These are phyloP conservation scores for Achlya flavicornis DNA, from an alignment of 2,888 invertebrate genomes.

Conservation along the genomic window DNA sequence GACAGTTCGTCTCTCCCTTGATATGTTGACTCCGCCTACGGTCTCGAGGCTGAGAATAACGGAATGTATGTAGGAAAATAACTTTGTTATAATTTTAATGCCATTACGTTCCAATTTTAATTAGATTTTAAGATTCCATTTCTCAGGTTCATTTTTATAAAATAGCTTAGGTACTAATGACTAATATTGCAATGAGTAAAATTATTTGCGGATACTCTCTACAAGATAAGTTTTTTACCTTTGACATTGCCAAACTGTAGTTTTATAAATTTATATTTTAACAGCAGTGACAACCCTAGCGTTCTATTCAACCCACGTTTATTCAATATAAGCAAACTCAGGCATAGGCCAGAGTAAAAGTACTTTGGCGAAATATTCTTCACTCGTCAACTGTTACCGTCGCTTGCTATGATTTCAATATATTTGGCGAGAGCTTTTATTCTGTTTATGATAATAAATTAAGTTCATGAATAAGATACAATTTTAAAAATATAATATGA, in stretches of 20 bases:
- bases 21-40: slow-evolving; percentile 50
- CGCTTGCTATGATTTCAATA: slow-evolving; percentile 52
- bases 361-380: slow-evolving; percentile 77
- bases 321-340: slow-evolving; percentile 84
- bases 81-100: not conserved
- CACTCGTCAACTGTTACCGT: slow-evolving; percentile 70
- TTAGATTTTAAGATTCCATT: no score
- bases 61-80: not conserved
- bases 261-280: no score
- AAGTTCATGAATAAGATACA: not conserved
- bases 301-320: slow-evolving; percentile 83
- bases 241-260: no score
- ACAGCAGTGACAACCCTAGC: slow-evolving; percentile 62
- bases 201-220: no score
- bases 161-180: no score
- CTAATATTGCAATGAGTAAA: no score
- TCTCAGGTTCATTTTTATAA: no score
- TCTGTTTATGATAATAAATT: slow-evolving; percentile 7
- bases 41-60: slow-evolving; percentile 14
- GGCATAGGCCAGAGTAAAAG: slow-evolving; percentile 76
- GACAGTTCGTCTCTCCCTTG: slow-evolving; percentile 53
- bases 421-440: slow-evolving; percentile 36
- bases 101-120: not conserved
- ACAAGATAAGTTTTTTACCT: no score
- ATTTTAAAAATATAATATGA: no score